Base-by-base conservation (phyloP, 2,113 vertebrate genomes). In the Siniperca chuatsi region DNA sequence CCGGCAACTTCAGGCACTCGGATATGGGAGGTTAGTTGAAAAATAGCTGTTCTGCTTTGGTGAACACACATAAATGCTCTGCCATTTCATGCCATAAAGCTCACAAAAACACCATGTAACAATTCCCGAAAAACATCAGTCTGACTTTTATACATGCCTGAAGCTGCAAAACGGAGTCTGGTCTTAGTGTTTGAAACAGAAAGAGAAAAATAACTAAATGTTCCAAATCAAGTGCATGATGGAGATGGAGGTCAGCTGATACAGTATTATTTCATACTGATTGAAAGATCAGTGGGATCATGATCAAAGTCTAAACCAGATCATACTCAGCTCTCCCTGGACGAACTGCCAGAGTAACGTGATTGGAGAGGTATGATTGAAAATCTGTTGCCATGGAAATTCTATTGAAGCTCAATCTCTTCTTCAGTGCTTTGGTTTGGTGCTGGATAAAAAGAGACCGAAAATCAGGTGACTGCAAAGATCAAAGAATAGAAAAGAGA, bases 361-460 rank as follows among this genome's bases (percentile, higher is more conserved):
- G 79, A 92, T 90, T 79, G 72, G 66, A 87, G 80, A 48, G 73
- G 81, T 67, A 83, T 86, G 88, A 86, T 81, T 87, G 89, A 92
- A 91, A 94, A 93, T 84, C 78, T 66, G 91, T 92, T 92, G 89
- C 92, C 90, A 92, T 93, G 91, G 92, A 90, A 92, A 94, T 94
- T 87, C 76, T 68, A 82, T 86, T 89, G 83, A 92, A 84, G 81
- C 84, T 54, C 82, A 85, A 66, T 88, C 82, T 91, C 74, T 80
- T 84, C 79, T 82, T 82, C 70, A 48, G 73, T 20, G 55, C 89
- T 79, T 84, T 69, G 71, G 74, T 74, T 83, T 69, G 74, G 71
- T 75, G 40, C 75, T 62, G 70, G 69, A 89, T 75, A 57, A 68
- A 78, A 18, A 78, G 9, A 79, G n/a, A 61, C 40, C 69, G 67